These are phyloP conservation scores for Tetrax tetrax DNA, from an alignment of 2,113 vertebrate species.

Conservation along the genomic window DNA sequence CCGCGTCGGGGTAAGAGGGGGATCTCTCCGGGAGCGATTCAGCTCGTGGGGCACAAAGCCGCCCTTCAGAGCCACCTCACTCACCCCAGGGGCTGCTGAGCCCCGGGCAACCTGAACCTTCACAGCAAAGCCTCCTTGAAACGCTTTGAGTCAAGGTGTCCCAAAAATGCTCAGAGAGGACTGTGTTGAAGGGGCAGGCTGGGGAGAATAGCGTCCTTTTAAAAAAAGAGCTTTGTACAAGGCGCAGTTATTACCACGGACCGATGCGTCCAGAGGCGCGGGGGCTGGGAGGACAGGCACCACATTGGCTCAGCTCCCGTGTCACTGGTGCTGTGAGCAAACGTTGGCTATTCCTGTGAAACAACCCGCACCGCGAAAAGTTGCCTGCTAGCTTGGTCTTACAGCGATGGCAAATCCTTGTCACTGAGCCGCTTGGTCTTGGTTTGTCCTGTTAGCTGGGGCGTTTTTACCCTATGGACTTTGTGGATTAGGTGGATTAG, in stretches of 20 bases:
- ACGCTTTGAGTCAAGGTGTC: accelerated
- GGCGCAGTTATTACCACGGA: accelerated
- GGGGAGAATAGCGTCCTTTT: background rate
- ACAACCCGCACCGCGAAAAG: background rate
- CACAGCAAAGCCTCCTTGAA: background rate
- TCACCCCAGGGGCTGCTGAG: background rate
- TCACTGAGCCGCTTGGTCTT: background rate
- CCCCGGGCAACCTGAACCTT: background rate
- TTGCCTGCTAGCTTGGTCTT: background rate
- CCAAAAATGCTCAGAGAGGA: background rate
- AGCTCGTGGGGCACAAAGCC: background rate
- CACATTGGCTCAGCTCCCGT: accelerated
- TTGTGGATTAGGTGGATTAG: background rate
- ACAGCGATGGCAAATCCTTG: background rate
- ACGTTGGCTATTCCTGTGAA: background rate
- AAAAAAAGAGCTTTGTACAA: background rate
- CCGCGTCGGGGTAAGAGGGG: accelerated
- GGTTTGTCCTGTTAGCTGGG: background rate
- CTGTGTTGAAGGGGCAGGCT: background rate
- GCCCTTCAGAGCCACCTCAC: background rate
- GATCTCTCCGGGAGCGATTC: background rate
- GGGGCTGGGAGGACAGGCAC: background rate
- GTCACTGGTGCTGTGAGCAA: background rate
- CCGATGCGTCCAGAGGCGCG: background rate
- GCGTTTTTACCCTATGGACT: background rate